Percentiles rank a stretch among this genome's conserved stretches.
These are phyloP conservation scores for Ataeniobius toweri DNA, from an alignment of 2,797 vertebrate genomes.

Conservation along the genomic window DNA sequence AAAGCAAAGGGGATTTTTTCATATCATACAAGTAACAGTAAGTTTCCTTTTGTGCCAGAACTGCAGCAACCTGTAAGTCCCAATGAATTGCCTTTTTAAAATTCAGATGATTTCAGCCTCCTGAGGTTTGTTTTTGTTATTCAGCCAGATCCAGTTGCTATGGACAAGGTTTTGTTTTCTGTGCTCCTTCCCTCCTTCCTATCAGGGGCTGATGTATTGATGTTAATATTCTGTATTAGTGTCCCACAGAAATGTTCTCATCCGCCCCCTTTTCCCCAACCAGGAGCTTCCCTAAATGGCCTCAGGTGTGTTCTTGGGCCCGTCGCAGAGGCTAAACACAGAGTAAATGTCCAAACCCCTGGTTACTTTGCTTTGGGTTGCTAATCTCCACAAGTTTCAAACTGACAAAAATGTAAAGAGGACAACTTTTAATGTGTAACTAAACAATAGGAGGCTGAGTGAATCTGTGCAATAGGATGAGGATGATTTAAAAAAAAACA, in stretches of 20 bases:
- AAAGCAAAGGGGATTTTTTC: not conserved
- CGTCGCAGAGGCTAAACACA: constrained; percentile 32
- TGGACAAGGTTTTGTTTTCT: constrained; percentile 18
- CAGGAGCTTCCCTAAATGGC: constrained; percentile 43
- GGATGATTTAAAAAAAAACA: not conserved
- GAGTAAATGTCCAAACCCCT: constrained; percentile 11
- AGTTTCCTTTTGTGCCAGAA: constrained; percentile 6
- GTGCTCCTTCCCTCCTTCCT: constrained; percentile 5
- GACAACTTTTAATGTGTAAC: not conserved
- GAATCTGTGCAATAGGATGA: not conserved
- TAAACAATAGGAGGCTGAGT: not conserved
- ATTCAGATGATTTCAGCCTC: not conserved
- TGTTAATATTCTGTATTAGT: constrained; percentile 34
- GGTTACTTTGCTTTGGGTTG: constrained; percentile 29
- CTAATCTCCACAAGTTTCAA: constrained; percentile 51
- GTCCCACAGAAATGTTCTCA: constrained; percentile 18
- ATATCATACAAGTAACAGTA: not conserved
- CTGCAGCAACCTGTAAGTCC: constrained; percentile 11
- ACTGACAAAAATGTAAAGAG: not conserved
- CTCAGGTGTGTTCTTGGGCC: constrained; percentile 46
- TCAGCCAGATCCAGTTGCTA: constrained; percentile 10
- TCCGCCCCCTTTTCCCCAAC: constrained; percentile 7
- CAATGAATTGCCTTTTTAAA: constrained; percentile 2
- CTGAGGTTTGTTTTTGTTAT: not conserved
- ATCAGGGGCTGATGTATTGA: constrained; percentile 29